These are phyloP conservation scores for Adoxophyes honmai DNA, from an alignment of 1,140 invertebrate genomes.

Conservation along the genomic window DNA sequence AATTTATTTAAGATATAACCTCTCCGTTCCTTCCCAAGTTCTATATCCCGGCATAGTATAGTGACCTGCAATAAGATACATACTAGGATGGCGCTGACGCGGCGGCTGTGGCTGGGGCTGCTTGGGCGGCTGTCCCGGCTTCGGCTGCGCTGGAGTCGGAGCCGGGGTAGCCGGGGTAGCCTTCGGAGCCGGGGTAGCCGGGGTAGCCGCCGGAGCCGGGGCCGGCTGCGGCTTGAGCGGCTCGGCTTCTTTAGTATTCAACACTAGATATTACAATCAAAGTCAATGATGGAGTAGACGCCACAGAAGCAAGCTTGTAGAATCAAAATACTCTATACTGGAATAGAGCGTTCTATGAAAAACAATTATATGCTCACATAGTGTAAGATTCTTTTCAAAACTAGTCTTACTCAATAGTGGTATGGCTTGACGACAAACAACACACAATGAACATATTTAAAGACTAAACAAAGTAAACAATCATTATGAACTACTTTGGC, in stretches of 20 bases:
- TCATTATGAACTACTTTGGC: too few relatives aligned
- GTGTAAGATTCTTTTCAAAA: too few relatives aligned
- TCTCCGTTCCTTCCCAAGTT: too few relatives aligned
- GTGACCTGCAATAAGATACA: too few relatives aligned
- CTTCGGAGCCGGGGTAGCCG: slow-evolving; percentile 16
- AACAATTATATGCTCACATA: too few relatives aligned
- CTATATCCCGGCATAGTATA: too few relatives aligned
- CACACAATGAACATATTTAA: too few relatives aligned
- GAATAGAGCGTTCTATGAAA: too few relatives aligned
- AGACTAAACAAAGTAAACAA: too few relatives aligned
- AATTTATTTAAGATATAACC: too few relatives aligned
- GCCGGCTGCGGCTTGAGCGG: slow-evolving; percentile 13
- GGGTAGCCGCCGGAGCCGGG: slow-evolving; percentile 1
- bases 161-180: slow-evolving; percentile 14
- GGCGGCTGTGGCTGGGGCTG: slow-evolving; percentile 16
- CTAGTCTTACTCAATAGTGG: too few relatives aligned
- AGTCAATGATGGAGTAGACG: slow-evolving; percentile 6
- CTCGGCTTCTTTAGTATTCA: slow-evolving; percentile 56
- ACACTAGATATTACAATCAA: slow-evolving; percentile 45
- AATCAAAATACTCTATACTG: background rate
- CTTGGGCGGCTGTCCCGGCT: slow-evolving; percentile 5
- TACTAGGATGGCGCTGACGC: slow-evolving; percentile 37
- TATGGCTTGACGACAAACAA: too few relatives aligned
- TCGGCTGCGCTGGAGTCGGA: background rate
- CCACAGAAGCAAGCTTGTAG: background rate